Base-by-base conservation (phyloP, 2,113 vertebrate species). In the Lepidothrix coronata region DNA sequence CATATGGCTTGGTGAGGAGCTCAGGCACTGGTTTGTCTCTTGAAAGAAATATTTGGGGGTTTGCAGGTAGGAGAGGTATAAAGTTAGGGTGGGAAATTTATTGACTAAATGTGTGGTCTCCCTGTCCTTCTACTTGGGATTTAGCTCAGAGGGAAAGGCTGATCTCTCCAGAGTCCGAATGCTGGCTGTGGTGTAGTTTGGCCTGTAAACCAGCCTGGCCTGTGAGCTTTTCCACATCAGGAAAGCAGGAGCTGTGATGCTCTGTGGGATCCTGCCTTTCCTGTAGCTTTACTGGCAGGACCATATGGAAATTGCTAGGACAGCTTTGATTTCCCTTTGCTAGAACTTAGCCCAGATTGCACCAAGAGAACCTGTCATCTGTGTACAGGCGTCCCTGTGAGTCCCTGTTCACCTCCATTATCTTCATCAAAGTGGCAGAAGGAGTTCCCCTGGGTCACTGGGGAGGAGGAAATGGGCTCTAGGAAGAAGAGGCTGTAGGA, bases 1-100 rank as follows among this genome's bases (percentile, higher is more conserved):
- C 99, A 0, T 99, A 99, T 4, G 99, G 99, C 79, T 96, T 99
- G 98, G 99, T 99, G 91, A 99, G 98, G 85, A 84, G 35, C 78
- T 89, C 41, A 37, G 18, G 22, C 54, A n/a, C 54, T 37, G 62
- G 5, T n/a, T 76, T 31, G 16, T 6, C 48, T 55, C 58, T 70
- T 23, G 33, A 14, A 51, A 58, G 59, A 21, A 74, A 8, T 28
- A 16, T 25, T 0, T 37, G 72, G 52, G 39, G 48, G 52, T 77
- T 58, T 63, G 25, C 43, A 72, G 35, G 25, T 31, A 35, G 46
- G 20, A 95, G 37, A 71, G 27, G 3, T 48, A 21, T 22, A 35
- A 61, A 73, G 62, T 54, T 4, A 51, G 31, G 27, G 28, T 79
- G 75, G 21, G 48, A 43, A 33, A 20, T 49, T 6, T 33, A 12